Evolutionary conservation across 2,888 invertebrate species (phyloP).

Genomic region (Thymelicus lineola): DNA sequence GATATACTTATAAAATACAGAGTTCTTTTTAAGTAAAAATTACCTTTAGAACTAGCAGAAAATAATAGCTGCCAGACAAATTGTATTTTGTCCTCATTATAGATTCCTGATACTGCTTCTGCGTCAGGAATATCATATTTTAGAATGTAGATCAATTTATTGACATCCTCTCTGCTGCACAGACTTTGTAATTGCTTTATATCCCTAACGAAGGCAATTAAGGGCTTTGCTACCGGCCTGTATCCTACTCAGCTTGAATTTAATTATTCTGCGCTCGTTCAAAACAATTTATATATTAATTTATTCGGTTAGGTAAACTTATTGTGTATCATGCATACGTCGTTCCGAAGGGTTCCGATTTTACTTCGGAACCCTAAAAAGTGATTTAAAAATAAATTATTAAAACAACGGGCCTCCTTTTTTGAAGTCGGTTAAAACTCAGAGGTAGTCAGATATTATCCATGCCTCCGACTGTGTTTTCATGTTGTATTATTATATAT

Average conservation of each 20-base stretch:
- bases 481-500: too few species aligned
- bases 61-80: not conserved
- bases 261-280: conserved; percentile 57
- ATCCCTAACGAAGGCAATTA: conserved; percentile 57
- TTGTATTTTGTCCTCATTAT: not conserved
- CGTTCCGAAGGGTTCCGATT: too few species aligned
- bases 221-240: conserved; percentile 48
- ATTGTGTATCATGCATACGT: conserved; percentile 41
- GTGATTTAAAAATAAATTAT: not conserved
- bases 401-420: too few species aligned
- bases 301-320: conserved; percentile 47
- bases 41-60: too few species aligned
- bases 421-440: too few species aligned
- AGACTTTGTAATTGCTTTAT: conserved; percentile 51
- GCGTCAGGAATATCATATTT: conserved; percentile 18
- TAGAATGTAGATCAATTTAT: conserved; percentile 28
- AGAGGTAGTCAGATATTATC: too few species aligned
- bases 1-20: too few species aligned
- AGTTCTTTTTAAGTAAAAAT: too few species aligned
- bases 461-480: too few species aligned
- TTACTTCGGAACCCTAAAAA: too few species aligned
- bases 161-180: conserved; percentile 38
- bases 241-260: conserved; percentile 58
- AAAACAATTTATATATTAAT: conserved; percentile 58
- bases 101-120: not conserved